Conservation (phyloP, 2,888 invertebrate genomes). For the Artemia sp. region DNA sequence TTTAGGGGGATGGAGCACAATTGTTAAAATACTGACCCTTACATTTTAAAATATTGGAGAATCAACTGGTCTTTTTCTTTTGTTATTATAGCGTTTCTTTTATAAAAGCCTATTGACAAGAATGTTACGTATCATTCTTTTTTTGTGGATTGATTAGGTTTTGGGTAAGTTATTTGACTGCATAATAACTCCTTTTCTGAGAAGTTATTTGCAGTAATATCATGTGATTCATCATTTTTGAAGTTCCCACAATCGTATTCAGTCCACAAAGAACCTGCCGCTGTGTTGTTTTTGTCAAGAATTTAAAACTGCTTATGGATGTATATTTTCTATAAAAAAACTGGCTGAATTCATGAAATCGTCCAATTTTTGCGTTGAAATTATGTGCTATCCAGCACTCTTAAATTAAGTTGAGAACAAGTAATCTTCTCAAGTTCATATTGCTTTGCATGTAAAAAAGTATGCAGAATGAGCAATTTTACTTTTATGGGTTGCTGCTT, state of each 20-base stretch:
- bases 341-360: not conserved
- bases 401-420: not conserved
- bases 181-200: not conserved
- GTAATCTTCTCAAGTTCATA: not conserved
- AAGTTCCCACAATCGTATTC: conserved; percentile 9
- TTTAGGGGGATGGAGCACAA: too few species aligned
- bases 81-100: too few species aligned
- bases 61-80: too few species aligned
- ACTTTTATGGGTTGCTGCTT: too few species aligned
- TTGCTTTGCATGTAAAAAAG: too few species aligned
- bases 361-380: conserved; percentile 1
- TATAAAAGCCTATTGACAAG: too few species aligned
- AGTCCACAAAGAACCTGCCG: not conserved
- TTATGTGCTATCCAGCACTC: conserved; percentile 7
- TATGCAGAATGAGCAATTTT: too few species aligned
- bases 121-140: too few species aligned
- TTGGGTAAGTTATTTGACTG: not conserved
- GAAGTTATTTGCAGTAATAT: not conserved
- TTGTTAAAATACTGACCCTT: too few species aligned
- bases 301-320: conserved; percentile 5
- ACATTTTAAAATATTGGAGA: too few species aligned
- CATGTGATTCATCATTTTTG: not conserved
- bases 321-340: conserved; percentile 5
- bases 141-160: not conserved
- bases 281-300: not conserved